phyloP scores from a whole-genome alignment of 35 echinoderm and acorn worm genomes.

The Chiridota heheva region DNA sequence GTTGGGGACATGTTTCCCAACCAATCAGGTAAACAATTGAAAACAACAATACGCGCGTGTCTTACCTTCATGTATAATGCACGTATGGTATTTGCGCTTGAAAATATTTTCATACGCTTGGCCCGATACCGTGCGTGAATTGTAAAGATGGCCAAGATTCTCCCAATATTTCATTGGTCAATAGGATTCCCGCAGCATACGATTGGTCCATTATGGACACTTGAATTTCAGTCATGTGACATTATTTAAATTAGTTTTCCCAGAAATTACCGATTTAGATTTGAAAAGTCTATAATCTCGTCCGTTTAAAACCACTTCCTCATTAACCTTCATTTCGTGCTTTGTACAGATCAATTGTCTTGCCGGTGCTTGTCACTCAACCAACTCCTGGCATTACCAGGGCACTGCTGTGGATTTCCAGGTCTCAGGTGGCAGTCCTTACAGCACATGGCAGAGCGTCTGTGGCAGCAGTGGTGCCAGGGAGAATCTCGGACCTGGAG shows the following conservation, averaged over 20 bases:
- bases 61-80: too few relatives aligned
- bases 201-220: too few relatives aligned
- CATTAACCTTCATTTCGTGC: not conserved
- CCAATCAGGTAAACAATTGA: too few relatives aligned
- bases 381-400: constrained; percentile 72
- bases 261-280: not conserved
- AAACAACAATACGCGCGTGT: too few relatives aligned
- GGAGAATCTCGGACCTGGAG: constrained; percentile 81
- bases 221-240: too few relatives aligned
- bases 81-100: too few relatives aligned
- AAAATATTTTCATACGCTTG: too few relatives aligned
- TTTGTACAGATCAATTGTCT: constrained; percentile 63
- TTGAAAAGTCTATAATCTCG: not conserved
- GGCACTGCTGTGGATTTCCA: constrained; percentile 90
- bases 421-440: constrained; percentile 18
- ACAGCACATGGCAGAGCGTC: constrained; percentile 49
- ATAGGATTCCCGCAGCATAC: too few relatives aligned
- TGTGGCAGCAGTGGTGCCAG: constrained; percentile 48
- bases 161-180: not conserved
- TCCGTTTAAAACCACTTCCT: not conserved
- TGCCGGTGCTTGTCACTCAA: constrained; percentile 79
- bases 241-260: too few relatives aligned
- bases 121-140: too few relatives aligned
- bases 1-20: too few relatives aligned
- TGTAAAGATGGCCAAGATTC: too few relatives aligned